A percentile compares a stretch with the other conserved stretches of the same genome.
phyloP scores from a whole-genome alignment of 2,797 vertebrate species.

The Sylvia borin region DNA sequence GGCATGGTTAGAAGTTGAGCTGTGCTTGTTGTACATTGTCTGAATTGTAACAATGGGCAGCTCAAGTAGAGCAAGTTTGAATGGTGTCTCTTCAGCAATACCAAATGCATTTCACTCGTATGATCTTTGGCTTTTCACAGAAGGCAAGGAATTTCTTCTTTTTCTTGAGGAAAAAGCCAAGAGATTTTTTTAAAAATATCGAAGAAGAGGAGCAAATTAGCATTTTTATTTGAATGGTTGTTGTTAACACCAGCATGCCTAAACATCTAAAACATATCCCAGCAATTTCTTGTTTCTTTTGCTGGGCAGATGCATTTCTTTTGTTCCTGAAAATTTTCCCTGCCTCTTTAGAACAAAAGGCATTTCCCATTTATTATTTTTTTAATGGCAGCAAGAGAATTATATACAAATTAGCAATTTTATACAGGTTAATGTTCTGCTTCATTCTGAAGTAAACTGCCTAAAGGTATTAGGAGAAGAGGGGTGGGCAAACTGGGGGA shows the following conservation, averaged over 20 bases:
- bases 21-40: conserved; percentile 41
- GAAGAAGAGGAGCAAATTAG: neutral
- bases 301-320: conserved; percentile 68
- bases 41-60: conserved; percentile 53
- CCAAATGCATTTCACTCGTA: conserved; percentile 44
- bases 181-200: neutral
- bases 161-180: neutral
- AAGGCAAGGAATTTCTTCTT: conserved; percentile 5
- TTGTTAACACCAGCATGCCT: conserved; percentile 7
- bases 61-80: conserved; percentile 71
- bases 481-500: neutral
- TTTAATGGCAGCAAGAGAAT: conserved; percentile 16
- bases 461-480: conserved; percentile 50
- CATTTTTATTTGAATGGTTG: neutral
- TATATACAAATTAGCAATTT: conserved; percentile 67
- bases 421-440: conserved; percentile 63
- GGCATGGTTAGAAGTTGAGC: conserved; percentile 42
- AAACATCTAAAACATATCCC: conserved; percentile 20
- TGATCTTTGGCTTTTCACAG: neutral
- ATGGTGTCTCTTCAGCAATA: conserved; percentile 68
- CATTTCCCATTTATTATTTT: neutral
- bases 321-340: conserved; percentile 67
- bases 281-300: conserved; percentile 44
- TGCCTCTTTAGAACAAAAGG: conserved; percentile 70
- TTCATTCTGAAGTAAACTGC: conserved; percentile 74